A percentile compares a stretch with the other conserved stretches of the same genome.
phyloP scores from a whole-genome alignment of 2,113 vertebrate species.

The Columbina picui region DNA sequence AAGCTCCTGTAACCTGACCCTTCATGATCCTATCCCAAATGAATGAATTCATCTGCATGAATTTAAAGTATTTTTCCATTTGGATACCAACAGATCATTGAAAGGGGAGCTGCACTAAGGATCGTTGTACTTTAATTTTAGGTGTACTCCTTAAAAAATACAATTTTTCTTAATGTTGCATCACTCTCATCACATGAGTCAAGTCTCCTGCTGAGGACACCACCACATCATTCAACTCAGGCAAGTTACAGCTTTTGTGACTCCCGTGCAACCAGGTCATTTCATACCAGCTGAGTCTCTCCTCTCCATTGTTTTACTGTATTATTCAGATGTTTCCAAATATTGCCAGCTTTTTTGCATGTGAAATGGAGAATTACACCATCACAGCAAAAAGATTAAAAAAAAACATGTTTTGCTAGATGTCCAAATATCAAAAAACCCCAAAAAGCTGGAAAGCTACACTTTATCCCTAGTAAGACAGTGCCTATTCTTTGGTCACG shows the following conservation, averaged over 20 bases:
- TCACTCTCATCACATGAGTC: background rate
- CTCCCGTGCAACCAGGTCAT: conserved; percentile 2
- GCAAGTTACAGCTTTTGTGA: background rate
- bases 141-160: background rate
- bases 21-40: background rate
- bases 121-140: background rate
- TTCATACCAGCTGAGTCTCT: conserved; percentile 32
- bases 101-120: background rate
- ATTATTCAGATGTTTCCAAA: conserved; percentile 8
- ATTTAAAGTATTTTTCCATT: background rate
- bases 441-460: background rate
- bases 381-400: background rate
- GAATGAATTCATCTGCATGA: background rate
- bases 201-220: background rate
- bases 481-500: conserved; percentile 15
- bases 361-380: conserved; percentile 1
- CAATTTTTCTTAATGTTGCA: background rate
- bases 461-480: background rate
- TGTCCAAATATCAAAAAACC: background rate
- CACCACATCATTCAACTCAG: background rate
- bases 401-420: background rate
- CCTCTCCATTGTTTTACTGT: background rate
- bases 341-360: conserved; percentile 29
- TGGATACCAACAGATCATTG: background rate
- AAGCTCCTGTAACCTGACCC: background rate